A percentile compares a stretch with the other conserved stretches of the same genome.
These are phyloP conservation scores for Poecile montanus DNA, from an alignment of 2,797 vertebrate genomes.

Conservation along the genomic window DNA sequence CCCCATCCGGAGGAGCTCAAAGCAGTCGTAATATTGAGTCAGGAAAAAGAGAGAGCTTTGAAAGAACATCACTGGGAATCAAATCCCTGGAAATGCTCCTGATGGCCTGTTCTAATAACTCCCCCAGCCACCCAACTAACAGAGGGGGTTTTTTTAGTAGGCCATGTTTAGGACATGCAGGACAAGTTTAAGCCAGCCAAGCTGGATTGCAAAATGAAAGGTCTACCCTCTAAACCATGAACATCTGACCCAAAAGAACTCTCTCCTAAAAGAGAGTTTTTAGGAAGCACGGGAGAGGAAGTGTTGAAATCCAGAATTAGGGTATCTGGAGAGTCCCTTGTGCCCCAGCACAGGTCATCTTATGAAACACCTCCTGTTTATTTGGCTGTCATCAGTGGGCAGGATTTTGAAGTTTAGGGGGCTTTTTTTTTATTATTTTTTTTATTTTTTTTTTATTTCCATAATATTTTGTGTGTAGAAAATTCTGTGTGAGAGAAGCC, in stretches of 20 bases:
- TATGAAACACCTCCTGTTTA: background rate
- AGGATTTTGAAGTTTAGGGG: background rate
- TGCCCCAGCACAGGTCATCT: background rate
- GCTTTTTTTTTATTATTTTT: too few relatives aligned
- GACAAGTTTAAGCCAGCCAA: background rate
- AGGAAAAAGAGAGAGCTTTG: background rate
- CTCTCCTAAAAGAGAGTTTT: background rate
- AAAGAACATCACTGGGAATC: background rate
- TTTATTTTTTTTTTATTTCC: too few relatives aligned
- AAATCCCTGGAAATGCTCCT: background rate
- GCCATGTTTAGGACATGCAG: background rate
- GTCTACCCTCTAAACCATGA: background rate
- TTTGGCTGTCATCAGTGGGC: too few relatives aligned
- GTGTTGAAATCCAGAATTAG: background rate
- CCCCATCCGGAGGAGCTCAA: background rate
- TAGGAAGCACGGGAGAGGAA: background rate
- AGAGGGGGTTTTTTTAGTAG: background rate
- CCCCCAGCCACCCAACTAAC: background rate
- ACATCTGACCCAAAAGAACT: too few relatives aligned
- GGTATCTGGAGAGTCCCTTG: background rate
- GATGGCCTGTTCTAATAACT: background rate
- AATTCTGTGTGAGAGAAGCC: background rate
- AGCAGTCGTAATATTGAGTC: background rate
- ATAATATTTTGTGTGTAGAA: accelerated
- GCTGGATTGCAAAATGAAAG: background rate